phyloP scores from a whole-genome alignment of 2,888 invertebrate genomes.

The Heliothis peltigera region DNA sequence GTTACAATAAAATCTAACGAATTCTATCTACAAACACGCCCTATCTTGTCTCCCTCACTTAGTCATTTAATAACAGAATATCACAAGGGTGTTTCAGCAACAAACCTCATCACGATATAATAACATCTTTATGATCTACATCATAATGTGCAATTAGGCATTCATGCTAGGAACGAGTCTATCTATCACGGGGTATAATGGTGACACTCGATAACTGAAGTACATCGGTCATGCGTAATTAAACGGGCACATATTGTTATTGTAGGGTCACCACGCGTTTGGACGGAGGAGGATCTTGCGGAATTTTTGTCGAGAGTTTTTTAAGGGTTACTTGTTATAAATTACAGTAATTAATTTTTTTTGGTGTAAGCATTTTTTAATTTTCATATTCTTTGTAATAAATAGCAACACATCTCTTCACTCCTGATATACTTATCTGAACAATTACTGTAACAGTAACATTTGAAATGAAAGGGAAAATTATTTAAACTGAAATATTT shows the following conservation, averaged over 20 bases:
- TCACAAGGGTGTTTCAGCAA: conserved; percentile 3
- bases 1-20: not conserved
- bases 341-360: no score
- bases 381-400: no score
- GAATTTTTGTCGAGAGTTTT: conserved; percentile 3
- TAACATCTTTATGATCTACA: conserved; percentile 22
- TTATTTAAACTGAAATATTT: no score
- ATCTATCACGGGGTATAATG: conserved; percentile 70
- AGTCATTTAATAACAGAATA: conserved; percentile 7
- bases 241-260: conserved; percentile 74
- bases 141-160: conserved; percentile 55
- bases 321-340: no score
- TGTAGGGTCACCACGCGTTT: conserved; percentile 63
- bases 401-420: no score
- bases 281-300: not conserved
- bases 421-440: no score
- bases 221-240: conserved; percentile 85
- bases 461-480: no score
- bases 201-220: conserved; percentile 78
- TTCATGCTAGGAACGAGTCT: conserved; percentile 50
- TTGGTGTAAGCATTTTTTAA: no score
- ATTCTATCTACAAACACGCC: no score
- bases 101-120: conserved; percentile 17
- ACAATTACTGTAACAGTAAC: no score
- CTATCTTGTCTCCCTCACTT: not conserved